These are phyloP conservation scores for Scaptomyza montana DNA, from an alignment of 1,140 invertebrate species.

Conservation along the genomic window DNA sequence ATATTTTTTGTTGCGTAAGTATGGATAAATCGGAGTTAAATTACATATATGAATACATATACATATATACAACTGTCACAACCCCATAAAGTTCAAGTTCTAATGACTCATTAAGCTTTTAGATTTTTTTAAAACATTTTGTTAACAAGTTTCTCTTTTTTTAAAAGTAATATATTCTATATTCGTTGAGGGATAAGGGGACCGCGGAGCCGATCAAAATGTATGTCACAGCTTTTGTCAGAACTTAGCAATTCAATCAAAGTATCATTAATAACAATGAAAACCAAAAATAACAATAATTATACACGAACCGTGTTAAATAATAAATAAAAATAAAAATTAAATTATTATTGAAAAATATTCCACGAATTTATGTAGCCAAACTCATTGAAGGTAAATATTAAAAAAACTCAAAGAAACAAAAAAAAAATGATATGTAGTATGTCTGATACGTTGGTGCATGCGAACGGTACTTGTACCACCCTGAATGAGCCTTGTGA, in stretches of 20 bases:
- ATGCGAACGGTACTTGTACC: too few relatives aligned
- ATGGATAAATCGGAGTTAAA: too few relatives aligned
- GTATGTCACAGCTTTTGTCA: slow-evolving; percentile 4
- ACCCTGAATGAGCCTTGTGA: too few relatives aligned
- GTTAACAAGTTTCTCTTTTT: too few relatives aligned
- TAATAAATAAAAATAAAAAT: slow-evolving; percentile 18
- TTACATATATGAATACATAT: too few relatives aligned
- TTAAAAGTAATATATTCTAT: too few relatives aligned
- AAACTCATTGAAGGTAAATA: slow-evolving; percentile 1
- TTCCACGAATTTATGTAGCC: background rate
- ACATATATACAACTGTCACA: too few relatives aligned
- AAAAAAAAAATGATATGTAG: slow-evolving; percentile 6
- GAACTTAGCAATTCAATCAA: slow-evolving; percentile 8
- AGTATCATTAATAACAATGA: background rate
- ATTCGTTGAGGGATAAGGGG: background rate
- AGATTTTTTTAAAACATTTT: too few relatives aligned
- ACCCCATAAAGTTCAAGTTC: too few relatives aligned
- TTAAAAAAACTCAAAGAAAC: slow-evolving; percentile 7
- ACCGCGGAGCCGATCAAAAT: background rate
- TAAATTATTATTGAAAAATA: background rate
- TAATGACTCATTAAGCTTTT: too few relatives aligned
- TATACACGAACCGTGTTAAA: slow-evolving; percentile 16
- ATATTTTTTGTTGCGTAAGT: too few relatives aligned
- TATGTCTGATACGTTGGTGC: too few relatives aligned
- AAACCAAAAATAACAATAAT: background rate